Evolutionary conservation across 2,113 vertebrate genomes (phyloP), one percentile per base, ranked within the genome.

Genomic region (Dendrocopos noguchii): DNA sequence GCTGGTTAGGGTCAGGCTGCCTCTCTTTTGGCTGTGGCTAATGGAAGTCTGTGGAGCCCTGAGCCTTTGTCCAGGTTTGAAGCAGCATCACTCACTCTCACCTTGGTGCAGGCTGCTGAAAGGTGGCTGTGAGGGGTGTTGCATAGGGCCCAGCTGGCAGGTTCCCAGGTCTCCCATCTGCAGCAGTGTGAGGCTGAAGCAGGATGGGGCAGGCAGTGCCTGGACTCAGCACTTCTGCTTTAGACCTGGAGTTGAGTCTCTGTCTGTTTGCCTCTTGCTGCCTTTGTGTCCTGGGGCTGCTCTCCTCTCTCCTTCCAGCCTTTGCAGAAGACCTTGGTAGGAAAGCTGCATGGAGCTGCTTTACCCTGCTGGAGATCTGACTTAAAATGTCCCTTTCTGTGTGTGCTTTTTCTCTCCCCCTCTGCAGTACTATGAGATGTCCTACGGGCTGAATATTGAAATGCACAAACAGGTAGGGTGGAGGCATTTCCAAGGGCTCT

Each of bases 351-450:
- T 15, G 72, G 77, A 63, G 52, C 39, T 7, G 2, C 57, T 88
- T 90, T 25, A n/a, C 27, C 27, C 27, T 33, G 88, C 7, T 33
- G 55, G 56, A 66, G 72, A 34, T 28, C 21, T 78, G 65, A 90
- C 70, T 87, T 17, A 74, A 1, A 12, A 4, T 82, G 76, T 36
- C 15, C 79, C 87, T 53, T 92, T 44, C 3, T 44, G 42, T 15
- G 14, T 15, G 28, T 86, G 22, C 84, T 47, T 91, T 66, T 90
- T 55, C 46, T 74, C 67, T 61, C 80, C 29, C 7, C 5, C 74
- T 25, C 34, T 74, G 0, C 95, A 99, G 99, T 99, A 99, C 95
- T 99, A 99, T 22, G 99, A 99, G 98, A 99, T 99, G 99, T 99
- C 99, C 80, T 99, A 99, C 1, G 99, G 99, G 70, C 97, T 99